Base-by-base conservation (phyloP, 2,888 invertebrate genomes). In the Conistra vaccinii region DNA sequence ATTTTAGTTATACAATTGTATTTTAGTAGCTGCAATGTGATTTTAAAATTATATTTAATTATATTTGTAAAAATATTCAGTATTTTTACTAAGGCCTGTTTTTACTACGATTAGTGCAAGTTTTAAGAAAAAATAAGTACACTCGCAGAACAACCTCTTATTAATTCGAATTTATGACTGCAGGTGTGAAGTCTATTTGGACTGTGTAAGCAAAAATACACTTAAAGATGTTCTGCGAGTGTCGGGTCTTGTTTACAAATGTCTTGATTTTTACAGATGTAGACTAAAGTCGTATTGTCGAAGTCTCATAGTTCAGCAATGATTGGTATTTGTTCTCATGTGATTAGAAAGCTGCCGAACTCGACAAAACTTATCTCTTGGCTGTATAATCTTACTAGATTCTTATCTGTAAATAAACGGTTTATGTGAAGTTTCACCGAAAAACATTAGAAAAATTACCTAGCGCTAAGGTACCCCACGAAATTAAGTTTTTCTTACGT, bases 1-100 rank as follows among this genome's bases (percentile, higher is more conserved):
- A 61, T 71, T 32, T 76, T 58, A 55, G 35, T 68, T 65, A 23
- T 14, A 45, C 12, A 75, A 20, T 45, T 42, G 10, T 69, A 57
- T 76, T 69, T 76, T 48, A 62, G 60, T 62, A 72, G 69, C 67
- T 65, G 48, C 57, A 69, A 45, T 82, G 68, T 73, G 78, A 81
- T 83, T 69, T 48, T 58, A 55, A 69, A 55, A 57, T 58, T 60
- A 14, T 55, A 35, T 53, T 51, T 67, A 55, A 17, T 48, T 62
- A 53, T 61, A 69, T 73, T 66, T 69, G 65, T 67, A 62, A 45
- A 55, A 65, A 3, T 55, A 65, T 63, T 62, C 9, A 48, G 35
- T 62, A 57, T 61, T 29, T 80, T 63, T 65, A 53, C 26, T 23
- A 26, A 57, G 39, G 58, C 53, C 60, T 72, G 45, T 72, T 66